A percentile compares a stretch with the other conserved stretches of the same genome.
phyloP scores from a whole-genome alignment of 2,888 invertebrate species.

The Megamerina dolium region DNA sequence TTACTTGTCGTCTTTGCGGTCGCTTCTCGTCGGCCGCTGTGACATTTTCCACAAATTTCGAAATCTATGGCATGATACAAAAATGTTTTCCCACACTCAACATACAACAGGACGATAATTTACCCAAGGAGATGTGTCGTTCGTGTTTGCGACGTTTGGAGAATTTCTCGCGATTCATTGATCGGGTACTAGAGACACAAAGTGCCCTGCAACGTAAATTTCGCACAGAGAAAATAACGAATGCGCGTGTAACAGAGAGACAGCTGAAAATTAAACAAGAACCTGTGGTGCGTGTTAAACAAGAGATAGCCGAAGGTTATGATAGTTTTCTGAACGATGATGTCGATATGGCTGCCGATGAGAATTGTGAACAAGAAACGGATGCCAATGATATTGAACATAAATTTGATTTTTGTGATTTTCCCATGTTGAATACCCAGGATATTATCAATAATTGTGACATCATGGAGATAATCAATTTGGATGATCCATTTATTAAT shows the following conservation, averaged over 20 bases:
- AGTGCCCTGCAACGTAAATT: conserved; percentile 39
- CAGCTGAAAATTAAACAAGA: conserved; percentile 46
- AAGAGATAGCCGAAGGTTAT: conserved; percentile 41
- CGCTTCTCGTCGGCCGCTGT: conserved; percentile 29
- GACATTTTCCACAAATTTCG: conserved; percentile 42
- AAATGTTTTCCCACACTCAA: conserved; percentile 48
- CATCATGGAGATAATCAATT: conserved; percentile 48
- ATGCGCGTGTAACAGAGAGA: conserved; percentile 9
- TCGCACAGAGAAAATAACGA: conserved; percentile 23
- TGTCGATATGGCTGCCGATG: conserved; percentile 30
- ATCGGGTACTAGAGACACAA: conserved; percentile 43
- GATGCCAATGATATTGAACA: conserved; percentile 37
- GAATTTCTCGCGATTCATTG: conserved; percentile 42
- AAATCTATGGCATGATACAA: conserved; percentile 45
- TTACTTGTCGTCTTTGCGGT: conserved; percentile 44
- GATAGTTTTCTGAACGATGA: conserved; percentile 39
- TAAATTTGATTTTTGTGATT: conserved; percentile 43
- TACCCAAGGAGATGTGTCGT: conserved; percentile 43
- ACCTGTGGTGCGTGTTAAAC: conserved; percentile 45
- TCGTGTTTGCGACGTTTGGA: conserved; percentile 38
- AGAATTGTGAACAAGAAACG: conserved; percentile 30
- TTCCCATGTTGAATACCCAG: conserved; percentile 41
- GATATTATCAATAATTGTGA: conserved; percentile 49
- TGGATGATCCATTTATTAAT: conserved; percentile 47
- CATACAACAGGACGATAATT: conserved; percentile 42